Evolutionary conservation across 2,113 vertebrate genomes (phyloP), one percentile per base, ranked within the genome.

Genomic region (Junco hyemalis): DNA sequence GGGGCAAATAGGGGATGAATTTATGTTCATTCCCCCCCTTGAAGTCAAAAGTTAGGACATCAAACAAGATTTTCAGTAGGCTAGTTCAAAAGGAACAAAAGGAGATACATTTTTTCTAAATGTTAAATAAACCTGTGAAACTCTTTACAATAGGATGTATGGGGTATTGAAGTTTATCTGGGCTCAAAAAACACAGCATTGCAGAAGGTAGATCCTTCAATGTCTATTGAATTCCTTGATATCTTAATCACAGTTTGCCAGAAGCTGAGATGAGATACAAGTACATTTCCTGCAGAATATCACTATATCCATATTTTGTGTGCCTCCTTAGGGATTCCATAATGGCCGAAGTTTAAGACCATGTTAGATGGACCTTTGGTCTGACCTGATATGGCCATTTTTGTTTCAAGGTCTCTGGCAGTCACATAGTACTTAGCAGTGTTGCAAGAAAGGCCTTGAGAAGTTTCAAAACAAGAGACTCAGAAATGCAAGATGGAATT

Each of bases 401-500:
- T 77, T 82, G 26, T 92, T 94, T 88, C 56, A 70, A 83, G 86
- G 80, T 82, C 79, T 88, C 68, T 77, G 91, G 80, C 88, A 93
- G 64, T 81, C 24, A 21, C 64, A 74, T 20, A 70, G 66, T 42
- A 24, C 60, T 93, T 56, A 63, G 54, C 50, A 61, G 69, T 94
- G 68, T 92, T 97, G 93, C 76, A 96, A 90, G 79, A 80, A 91
- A 45, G 59, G 38, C 78, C 47, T 85, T 54, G 35, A 86, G 79
- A 88, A 88, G 68, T 83, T 96, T 94, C 94, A 96, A 68, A 96
- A 86, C 86, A 96, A 91, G 51, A 93, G 87, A 86, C 76, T 18
- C 71, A 94, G 64, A 94, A 93, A 95, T 64, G 79, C 76, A 88
- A 70, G 60, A 86, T 83, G 88, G 64, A 92, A 45, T 94, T 82